Base-by-base conservation (phyloP, 2,797 vertebrate genomes). In the Urophycis tenuis region DNA sequence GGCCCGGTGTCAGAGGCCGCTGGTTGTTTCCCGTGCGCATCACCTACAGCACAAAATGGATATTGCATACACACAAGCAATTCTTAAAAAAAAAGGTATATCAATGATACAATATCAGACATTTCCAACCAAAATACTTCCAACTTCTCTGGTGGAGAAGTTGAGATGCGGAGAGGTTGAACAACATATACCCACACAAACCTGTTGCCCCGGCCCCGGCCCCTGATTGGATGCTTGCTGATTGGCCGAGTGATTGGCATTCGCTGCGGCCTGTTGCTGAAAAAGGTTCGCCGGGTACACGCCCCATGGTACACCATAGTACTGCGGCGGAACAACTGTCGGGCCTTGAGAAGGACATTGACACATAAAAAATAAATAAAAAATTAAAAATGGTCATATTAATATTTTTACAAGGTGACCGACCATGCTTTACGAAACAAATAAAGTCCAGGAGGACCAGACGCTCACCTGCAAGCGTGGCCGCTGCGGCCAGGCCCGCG, bases 231-330 rank as follows among this genome's bases (percentile, higher is more conserved):
- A 95, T 0, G 95, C 94, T 91, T 99, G 97, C 85, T 98, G 96
- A 92, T 93, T 98, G 86, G 95, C 94, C 70, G 95, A 95, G 88
- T 92, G 96, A 91, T 95, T 98, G 86, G 96, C 95, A 86, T 90
- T 94, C 39, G 96, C 92, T 39, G 93, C 92, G 78, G 96, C 94
- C 92, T 96, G 95, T 82, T 98, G 97, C 85, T 99, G 97, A 91
- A 99, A 98, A 88, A 99, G 94, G 89, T 97, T 99, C 87, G 97
- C 97, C 73, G 97, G 97, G 92, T 99, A 99, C 77, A 99, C 96
- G 5, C 97, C 96, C 97, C 97, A 99, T 0, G 97, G 97, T 85
- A 99, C 96, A 1, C 97, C 96, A 0, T 99, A 99, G 93, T 99
- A 99, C 89, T 99, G 97, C 82, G 96, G 97, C 0, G 97, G 96